A percentile compares a stretch with the other conserved stretches of the same genome.
Evolutionary conservation across 1,140 invertebrate species (phyloP).

Genomic region (Sycophila sp.): DNA sequence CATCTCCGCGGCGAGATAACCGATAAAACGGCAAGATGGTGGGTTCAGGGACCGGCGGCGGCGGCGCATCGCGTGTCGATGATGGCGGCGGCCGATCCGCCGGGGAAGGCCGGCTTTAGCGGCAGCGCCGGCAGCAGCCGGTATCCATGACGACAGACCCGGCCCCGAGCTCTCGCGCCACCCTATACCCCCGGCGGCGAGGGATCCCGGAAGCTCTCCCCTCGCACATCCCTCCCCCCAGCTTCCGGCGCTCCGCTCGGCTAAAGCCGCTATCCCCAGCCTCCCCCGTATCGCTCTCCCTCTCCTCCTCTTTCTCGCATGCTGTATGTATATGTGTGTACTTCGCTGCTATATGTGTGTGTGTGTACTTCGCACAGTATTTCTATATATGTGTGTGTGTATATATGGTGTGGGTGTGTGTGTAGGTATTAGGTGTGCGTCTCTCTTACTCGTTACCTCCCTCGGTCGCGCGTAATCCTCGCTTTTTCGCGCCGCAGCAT

Average conservation of each 20-base stretch:
- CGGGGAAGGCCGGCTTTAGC: neutral
- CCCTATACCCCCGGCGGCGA: conserved; percentile 54
- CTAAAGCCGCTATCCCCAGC: too few relatives aligned
- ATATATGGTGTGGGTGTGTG: too few relatives aligned
- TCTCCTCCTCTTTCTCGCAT: conserved; percentile 10
- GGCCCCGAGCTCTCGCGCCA: conserved; percentile 58
- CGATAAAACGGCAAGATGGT: conserved; percentile 62
- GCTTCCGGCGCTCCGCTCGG: too few relatives aligned
- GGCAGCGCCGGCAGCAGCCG: conserved; percentile 46
- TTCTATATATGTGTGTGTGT: too few relatives aligned
- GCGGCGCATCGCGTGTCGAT: conserved; percentile 54
- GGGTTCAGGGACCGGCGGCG: conserved; percentile 42
- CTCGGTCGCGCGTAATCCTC: conserved; percentile 1
- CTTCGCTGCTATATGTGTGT: too few relatives aligned
- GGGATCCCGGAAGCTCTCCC: conserved; percentile 12
- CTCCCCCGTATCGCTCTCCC: neutral
- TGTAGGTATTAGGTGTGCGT: too few relatives aligned
- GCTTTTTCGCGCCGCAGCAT: conserved; percentile 19
- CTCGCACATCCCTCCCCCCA: conserved; percentile 40
- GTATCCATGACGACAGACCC: conserved; percentile 66
- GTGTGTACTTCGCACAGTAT: too few relatives aligned
- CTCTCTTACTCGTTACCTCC: conserved; percentile 8
- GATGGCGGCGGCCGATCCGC: conserved; percentile 55
- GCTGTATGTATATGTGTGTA: too few relatives aligned
- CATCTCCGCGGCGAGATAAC: conserved; percentile 8